Evolutionary conservation across 2,113 vertebrate species (phyloP), one percentile per base, ranked within the genome.

Genomic region (Chionodraco myersi): DNA sequence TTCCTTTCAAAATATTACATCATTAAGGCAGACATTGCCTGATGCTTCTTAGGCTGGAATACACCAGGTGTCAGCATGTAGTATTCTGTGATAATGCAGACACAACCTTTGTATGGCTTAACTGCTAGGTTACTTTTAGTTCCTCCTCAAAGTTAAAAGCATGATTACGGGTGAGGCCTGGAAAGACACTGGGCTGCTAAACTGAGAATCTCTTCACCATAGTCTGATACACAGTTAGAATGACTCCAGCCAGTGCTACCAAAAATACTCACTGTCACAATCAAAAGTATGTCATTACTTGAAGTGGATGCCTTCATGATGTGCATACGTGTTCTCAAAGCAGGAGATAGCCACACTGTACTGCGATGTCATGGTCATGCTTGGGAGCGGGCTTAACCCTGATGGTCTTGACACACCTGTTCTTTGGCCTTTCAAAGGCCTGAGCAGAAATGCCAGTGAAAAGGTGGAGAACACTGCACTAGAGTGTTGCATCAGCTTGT

Each of bases 1-100:
- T 3, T 36, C 16, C 48, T 47, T 51, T 30, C 16, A 60, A 34
- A 57, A 49, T 21, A 51, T 61, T 60, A 51, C 36, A 72, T 64
- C 53, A 53, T 52, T 63, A 21, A 70, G 56, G n/a, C 51, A 72
- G 61, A 18, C 72, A 56, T 5, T 5, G 12, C 36, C 30, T n/a
- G 2, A 74, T 45, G n/a, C 41, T 5, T 49, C 4, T 3, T 10
- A 64, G 21, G 36, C 12, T 36, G 34, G 45, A 74, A 21, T 7
- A 52, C 3, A 44, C 4, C 61, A 51, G 15, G 18, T 54, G 47
- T 60, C 60, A 58, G 54, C 30, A 21, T 16, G 18, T 30, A 41
- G 51, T n/a, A 11, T 57, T 21, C 26, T 0, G 26, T 14, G 0
- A 44, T 53, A 62, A 7, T 57, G 23, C 41, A 48, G 7, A 63